Evolutionary conservation across 2,888 invertebrate genomes (phyloP).

Genomic region (Parascotia fuliginaria): DNA sequence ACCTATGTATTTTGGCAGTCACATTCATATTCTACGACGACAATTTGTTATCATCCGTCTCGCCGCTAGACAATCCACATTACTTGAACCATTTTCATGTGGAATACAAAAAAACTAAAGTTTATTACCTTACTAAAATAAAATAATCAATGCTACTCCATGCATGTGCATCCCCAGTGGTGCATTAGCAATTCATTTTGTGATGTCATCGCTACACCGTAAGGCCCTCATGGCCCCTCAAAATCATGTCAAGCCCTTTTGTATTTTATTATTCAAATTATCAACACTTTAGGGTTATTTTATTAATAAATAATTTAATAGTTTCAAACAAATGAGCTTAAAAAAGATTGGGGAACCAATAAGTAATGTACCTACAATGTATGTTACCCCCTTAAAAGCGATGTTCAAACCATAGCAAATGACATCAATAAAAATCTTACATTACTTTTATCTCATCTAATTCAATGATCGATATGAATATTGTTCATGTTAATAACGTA

Average conservation of each 20-base stretch:
- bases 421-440: too few relatives aligned
- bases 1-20: too few relatives aligned
- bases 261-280: slow-evolving; percentile 69
- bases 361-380: too few relatives aligned
- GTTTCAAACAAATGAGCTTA: slow-evolving; percentile 8
- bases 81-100: neutral
- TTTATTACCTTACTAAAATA: neutral
- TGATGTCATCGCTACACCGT: slow-evolving; percentile 73
- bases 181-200: slow-evolving; percentile 81
- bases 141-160: slow-evolving; percentile 30
- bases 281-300: slow-evolving; percentile 50
- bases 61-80: neutral
- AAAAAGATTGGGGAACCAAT: too few relatives aligned
- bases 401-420: too few relatives aligned
- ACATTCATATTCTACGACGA: too few relatives aligned
- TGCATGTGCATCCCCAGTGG: slow-evolving; percentile 39
- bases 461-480: too few relatives aligned
- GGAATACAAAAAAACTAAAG: neutral
- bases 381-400: too few relatives aligned
- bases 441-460: too few relatives aligned
- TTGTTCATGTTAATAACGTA: too few relatives aligned
- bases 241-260: slow-evolving; percentile 64
- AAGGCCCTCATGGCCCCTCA: slow-evolving; percentile 58
- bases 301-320: slow-evolving; percentile 37
- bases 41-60: too few relatives aligned